Conservation (phyloP, 2,888 invertebrate genomes). For the Pammene aurita region DNA sequence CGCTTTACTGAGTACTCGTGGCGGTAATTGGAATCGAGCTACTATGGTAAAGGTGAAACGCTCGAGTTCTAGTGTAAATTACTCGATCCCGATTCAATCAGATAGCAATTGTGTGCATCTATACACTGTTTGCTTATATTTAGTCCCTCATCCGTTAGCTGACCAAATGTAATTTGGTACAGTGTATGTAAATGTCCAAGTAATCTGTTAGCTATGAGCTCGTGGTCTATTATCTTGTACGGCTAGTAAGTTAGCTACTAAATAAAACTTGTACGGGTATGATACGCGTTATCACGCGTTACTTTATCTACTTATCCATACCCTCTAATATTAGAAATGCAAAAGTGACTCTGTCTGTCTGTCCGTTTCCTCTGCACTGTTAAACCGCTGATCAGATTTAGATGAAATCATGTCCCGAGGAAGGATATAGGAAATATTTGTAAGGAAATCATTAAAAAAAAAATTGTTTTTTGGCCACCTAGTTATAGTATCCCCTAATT, state of each 20-base stretch:
- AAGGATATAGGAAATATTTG: too few relatives aligned
- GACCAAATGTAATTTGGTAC: conserved; percentile 36
- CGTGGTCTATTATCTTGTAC: background rate
- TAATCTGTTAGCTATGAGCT: background rate
- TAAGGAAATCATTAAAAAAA: too few relatives aligned
- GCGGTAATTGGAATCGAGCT: conserved; percentile 56
- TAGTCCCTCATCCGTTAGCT: conserved; percentile 33
- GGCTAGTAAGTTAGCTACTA: background rate
- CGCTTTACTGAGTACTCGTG: conserved; percentile 53
- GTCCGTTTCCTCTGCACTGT: too few relatives aligned
- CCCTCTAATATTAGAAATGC: too few relatives aligned
- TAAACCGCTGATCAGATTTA: too few relatives aligned
- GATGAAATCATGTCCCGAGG: too few relatives aligned
- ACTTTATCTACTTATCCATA: too few relatives aligned
- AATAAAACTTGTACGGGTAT: background rate
- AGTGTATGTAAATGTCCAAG: conserved; percentile 31
- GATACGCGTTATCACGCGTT: too few relatives aligned
- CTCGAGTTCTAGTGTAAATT: conserved; percentile 37
- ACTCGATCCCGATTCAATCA: conserved; percentile 41
- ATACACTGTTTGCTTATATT: conserved; percentile 29
- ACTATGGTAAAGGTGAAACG: conserved; percentile 50
- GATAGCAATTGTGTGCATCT: conserved; percentile 28
- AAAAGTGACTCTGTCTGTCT: too few relatives aligned
- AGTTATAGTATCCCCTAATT: too few relatives aligned
- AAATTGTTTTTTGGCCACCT: too few relatives aligned